A percentile compares a stretch with the other conserved stretches of the same genome.
Conservation (phyloP, 2,888 invertebrate genomes). For the Drosophila crucigera region DNA sequence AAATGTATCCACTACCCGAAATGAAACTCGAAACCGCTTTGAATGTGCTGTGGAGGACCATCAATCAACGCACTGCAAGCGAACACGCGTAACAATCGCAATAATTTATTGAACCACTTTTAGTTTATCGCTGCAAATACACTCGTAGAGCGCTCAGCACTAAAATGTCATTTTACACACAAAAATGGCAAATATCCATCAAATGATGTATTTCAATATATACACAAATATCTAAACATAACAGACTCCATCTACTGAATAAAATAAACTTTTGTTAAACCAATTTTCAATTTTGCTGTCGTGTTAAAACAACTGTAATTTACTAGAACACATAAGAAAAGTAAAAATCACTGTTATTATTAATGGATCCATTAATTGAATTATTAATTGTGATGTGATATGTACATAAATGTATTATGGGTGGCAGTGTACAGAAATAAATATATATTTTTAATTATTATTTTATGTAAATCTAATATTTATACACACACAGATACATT, state of each 20-base stretch:
- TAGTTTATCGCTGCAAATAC: background rate
- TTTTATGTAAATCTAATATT: background rate
- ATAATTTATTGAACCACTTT: conserved; percentile 29
- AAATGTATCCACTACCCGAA: conserved; percentile 33
- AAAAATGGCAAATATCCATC: background rate
- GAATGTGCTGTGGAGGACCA: conserved; percentile 17
- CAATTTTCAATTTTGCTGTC: background rate
- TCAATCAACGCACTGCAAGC: conserved; percentile 30
- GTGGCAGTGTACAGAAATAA: background rate
- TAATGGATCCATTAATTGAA: background rate
- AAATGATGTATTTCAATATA: background rate
- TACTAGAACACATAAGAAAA: background rate
- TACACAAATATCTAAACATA: background rate
- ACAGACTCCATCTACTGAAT: background rate
- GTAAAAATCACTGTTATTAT: background rate
- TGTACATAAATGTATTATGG: background rate
- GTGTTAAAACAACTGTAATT: background rate
- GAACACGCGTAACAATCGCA: conserved; percentile 31
- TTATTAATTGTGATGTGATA: background rate
- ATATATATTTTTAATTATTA: background rate
- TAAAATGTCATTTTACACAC: background rate
- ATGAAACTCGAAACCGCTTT: conserved; percentile 3
- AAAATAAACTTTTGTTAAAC: background rate
- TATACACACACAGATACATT: background rate
- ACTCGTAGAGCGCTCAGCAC: background rate